A percentile compares a stretch with the other conserved stretches of the same genome.
phyloP scores from a whole-genome alignment of 2,888 invertebrate species.

The Xestia xanthographa region DNA sequence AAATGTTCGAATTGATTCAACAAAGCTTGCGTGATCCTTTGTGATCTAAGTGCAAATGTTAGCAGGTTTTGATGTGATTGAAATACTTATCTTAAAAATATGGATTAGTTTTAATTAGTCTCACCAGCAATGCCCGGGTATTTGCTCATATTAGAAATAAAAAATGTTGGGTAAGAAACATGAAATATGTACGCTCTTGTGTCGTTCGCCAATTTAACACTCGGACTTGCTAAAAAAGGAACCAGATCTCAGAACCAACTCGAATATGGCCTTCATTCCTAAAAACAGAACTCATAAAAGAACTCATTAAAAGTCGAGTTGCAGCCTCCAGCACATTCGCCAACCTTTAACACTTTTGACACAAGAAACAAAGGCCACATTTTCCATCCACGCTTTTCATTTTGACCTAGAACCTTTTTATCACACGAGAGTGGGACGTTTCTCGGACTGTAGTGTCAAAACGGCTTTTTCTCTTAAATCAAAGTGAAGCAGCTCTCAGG shows the following conservation, averaged over 20 bases:
- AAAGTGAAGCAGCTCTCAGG: slow-evolving; percentile 88
- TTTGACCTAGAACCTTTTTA: slow-evolving; percentile 75
- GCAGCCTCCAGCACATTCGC: slow-evolving; percentile 55
- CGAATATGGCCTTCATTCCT: slow-evolving; percentile 26
- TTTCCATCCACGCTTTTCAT: slow-evolving; percentile 71
- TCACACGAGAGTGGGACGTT: slow-evolving; percentile 71
- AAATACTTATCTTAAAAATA: not conserved
- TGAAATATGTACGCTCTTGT: not conserved
- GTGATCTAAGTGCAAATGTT: not conserved
- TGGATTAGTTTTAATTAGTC: not conserved
- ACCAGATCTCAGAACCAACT: slow-evolving; percentile 19
- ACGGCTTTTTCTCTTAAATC: slow-evolving; percentile 89
- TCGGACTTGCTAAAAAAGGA: not conserved
- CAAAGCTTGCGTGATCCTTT: slow-evolving; percentile 5
- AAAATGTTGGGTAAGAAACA: not conserved
- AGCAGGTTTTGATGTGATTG: not conserved
- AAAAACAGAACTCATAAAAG: slow-evolving; percentile 50
- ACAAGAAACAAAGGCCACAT: slow-evolving; percentile 60
- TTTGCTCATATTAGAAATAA: not conserved
- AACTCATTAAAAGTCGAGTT: slow-evolving; percentile 60
- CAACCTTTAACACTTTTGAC: slow-evolving; percentile 54
- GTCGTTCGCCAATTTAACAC: not conserved
- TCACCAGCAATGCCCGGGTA: not conserved
- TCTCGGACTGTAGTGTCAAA: slow-evolving; percentile 81
- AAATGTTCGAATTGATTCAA: slow-evolving; percentile 7